These are phyloP conservation scores for Caradrina kadenii DNA, from an alignment of 2,888 invertebrate species.

Conservation along the genomic window DNA sequence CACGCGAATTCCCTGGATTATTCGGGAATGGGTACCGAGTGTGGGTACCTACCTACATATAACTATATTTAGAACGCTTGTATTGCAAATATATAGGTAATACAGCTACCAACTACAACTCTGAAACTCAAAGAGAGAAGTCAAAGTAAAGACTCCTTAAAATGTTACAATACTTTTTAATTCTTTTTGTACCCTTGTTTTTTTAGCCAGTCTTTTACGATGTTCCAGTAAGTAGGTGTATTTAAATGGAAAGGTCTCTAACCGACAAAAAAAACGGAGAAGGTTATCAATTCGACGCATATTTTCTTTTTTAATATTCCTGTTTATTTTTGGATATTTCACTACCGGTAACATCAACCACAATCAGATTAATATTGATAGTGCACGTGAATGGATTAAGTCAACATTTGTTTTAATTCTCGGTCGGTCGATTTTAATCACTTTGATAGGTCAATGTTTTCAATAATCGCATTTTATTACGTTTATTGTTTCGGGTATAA, in stretches of 20 bases:
- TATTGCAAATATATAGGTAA: slow-evolving; percentile 7
- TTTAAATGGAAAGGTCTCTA: slow-evolving; percentile 14
- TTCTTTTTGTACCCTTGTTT: neutral
- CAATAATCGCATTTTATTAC: neutral
- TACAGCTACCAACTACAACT: neutral
- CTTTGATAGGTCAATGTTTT: slow-evolving; percentile 9
- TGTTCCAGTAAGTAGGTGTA: neutral
- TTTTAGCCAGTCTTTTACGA: neutral
- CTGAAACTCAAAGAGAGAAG: neutral
- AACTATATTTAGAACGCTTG: slow-evolving; percentile 46
- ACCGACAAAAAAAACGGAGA: too few species aligned
- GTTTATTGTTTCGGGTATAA: neutral
- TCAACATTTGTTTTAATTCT: slow-evolving; percentile 26
- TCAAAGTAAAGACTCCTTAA: slow-evolving; percentile 10
- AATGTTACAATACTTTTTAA: slow-evolving; percentile 19
- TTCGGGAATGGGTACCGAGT: slow-evolving; percentile 67
- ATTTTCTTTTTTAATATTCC: slow-evolving; percentile 11
- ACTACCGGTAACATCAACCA: slow-evolving; percentile 39
- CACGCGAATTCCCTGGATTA: slow-evolving; percentile 72
- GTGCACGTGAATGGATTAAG: slow-evolving; percentile 3
- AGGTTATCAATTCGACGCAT: too few species aligned
- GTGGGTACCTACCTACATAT: slow-evolving; percentile 21
- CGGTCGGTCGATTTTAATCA: slow-evolving; percentile 29
- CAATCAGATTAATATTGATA: slow-evolving; percentile 31
- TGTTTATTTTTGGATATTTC: slow-evolving; percentile 35